A percentile compares a stretch with the other conserved stretches of the same genome.
phyloP scores from a whole-genome alignment of 2,113 vertebrate species.

The Poeciliopsis prolifica region DNA sequence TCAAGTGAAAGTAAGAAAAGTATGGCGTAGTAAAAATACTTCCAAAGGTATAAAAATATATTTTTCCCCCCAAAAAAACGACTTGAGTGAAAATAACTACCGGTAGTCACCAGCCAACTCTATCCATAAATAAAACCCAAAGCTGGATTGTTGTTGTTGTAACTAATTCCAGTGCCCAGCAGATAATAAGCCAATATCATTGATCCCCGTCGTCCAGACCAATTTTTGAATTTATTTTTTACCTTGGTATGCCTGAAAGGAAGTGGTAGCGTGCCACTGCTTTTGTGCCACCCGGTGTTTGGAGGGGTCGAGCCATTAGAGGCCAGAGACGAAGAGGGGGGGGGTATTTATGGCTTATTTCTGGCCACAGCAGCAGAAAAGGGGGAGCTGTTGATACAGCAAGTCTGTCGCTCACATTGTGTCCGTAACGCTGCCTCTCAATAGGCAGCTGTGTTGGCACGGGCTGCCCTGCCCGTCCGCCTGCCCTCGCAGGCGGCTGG shows the following conservation, averaged over 20 bases:
- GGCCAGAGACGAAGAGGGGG: constrained; percentile 46
- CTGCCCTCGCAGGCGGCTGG: neutral
- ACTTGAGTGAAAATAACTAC: no score
- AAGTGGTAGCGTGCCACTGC: constrained; percentile 58
- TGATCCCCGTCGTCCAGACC: constrained; percentile 15
- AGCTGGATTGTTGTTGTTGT: constrained; percentile 18
- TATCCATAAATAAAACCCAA: constrained; percentile 23
- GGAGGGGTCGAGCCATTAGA: constrained; percentile 68
- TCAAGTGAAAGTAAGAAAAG: no score
- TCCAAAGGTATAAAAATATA: no score
- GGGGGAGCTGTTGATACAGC: constrained; percentile 86
- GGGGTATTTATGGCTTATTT: constrained; percentile 87
- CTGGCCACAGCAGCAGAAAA: constrained; percentile 88
- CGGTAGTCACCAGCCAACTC: no score
- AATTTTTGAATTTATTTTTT: neutral
- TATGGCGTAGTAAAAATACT: no score
- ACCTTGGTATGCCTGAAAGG: constrained; percentile 69
- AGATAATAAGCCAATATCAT: neutral
- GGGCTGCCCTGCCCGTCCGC: constrained; percentile 50
- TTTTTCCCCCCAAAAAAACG: no score
- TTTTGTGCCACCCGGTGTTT: constrained; percentile 64
- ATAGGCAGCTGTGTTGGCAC: constrained; percentile 84
- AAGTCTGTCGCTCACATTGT: constrained; percentile 86
- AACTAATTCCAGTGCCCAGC: constrained; percentile 30
- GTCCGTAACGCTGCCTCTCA: constrained; percentile 81